Evolutionary conservation across 2,797 vertebrate genomes (phyloP).

Genomic region (Sphenopsis melanotis): DNA sequence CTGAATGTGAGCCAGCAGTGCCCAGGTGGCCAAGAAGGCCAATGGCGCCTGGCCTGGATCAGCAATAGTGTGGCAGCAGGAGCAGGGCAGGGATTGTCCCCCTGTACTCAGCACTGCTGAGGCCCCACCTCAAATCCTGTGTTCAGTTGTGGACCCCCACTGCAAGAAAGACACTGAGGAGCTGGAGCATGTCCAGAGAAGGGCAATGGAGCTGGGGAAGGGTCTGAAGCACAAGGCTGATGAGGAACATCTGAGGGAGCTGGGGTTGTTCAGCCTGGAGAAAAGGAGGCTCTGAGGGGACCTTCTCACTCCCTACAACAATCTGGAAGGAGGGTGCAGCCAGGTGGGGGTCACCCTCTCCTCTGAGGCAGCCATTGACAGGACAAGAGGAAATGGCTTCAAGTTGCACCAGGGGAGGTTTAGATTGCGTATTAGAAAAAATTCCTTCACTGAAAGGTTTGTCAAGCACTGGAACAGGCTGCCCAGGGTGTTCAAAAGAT

Average conservation of each 20-base stretch:
- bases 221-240: background rate
- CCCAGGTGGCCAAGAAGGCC: background rate
- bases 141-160: background rate
- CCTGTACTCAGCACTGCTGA: fast-evolving
- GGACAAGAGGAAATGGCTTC: background rate
- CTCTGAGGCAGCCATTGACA: background rate
- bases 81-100: fast-evolving
- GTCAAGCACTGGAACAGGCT: background rate
- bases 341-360: background rate
- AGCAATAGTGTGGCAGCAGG: background rate
- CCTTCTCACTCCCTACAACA: background rate
- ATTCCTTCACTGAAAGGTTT: background rate
- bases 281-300: background rate
- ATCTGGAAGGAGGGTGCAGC: background rate
- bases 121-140: background rate
- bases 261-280: background rate
- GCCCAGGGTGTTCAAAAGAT: background rate
- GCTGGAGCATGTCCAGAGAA: fast-evolving
- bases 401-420: background rate
- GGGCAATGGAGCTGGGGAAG: fast-evolving
- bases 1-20: background rate
- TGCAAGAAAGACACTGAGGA: fast-evolving
- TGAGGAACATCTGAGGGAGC: background rate
- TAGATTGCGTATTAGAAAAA: background rate
- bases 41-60: fast-evolving